Conservation (phyloP, 2,888 invertebrate genomes). For the Gandaritis pyraliata region DNA sequence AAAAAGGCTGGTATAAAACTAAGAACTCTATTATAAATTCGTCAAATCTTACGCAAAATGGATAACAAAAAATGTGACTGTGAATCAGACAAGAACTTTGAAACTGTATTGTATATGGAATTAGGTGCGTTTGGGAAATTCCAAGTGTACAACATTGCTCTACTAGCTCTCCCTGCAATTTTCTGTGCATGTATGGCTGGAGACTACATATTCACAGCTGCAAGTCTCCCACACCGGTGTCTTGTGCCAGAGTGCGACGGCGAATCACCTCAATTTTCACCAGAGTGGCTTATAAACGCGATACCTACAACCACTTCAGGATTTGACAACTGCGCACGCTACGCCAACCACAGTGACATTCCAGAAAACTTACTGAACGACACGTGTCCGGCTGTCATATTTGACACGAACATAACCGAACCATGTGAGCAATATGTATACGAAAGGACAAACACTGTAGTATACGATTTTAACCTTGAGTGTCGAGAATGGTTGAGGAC, state of each 20-base stretch:
- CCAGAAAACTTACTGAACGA: slow-evolving; percentile 41
- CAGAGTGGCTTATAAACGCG: slow-evolving; percentile 67
- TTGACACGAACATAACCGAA: slow-evolving; percentile 60
- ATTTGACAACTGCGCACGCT: slow-evolving; percentile 69
- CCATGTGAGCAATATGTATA: slow-evolving; percentile 69
- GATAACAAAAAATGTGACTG: slow-evolving; percentile 48
- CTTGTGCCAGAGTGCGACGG: slow-evolving; percentile 66
- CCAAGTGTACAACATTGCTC: slow-evolving; percentile 62
- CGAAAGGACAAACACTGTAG: slow-evolving; percentile 68
- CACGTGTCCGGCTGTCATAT: slow-evolving; percentile 60
- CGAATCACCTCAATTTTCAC: slow-evolving; percentile 57
- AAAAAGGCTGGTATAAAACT: slow-evolving; percentile 48
- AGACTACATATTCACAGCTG: slow-evolving; percentile 73
- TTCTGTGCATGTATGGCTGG: slow-evolving; percentile 71
- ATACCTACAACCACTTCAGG: slow-evolving; percentile 63
- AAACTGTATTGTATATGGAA: slow-evolving; percentile 64
- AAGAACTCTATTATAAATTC: slow-evolving; percentile 41
- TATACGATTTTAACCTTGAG: slow-evolving; percentile 73
- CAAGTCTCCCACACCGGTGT: slow-evolving; percentile 69
- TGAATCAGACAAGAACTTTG: slow-evolving; percentile 59
- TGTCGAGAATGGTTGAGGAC: slow-evolving; percentile 88
- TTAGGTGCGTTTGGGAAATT: slow-evolving; percentile 72
- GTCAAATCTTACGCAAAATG: slow-evolving; percentile 44
- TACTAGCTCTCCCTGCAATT: slow-evolving; percentile 62
- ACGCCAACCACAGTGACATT: slow-evolving; percentile 50